Base-by-base conservation (phyloP, 53 echinoderm and acorn worm species). In the Paracentrotus lividus region DNA sequence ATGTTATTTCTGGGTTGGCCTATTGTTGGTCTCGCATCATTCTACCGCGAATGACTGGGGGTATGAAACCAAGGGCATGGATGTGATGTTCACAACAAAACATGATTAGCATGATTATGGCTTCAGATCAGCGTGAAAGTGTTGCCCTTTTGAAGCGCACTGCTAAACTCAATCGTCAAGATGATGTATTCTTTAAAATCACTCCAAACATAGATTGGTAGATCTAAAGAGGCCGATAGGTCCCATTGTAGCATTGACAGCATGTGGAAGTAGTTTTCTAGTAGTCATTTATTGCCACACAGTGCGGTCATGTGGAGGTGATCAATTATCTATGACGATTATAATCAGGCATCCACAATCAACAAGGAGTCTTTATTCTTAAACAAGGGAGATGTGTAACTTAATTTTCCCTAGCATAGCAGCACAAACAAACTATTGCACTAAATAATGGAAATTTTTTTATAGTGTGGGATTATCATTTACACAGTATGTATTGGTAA, bases 21-120 rank as follows among this genome's bases (percentile, higher is more conserved):
- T 54, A 54, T 18, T 54, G 54, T 1, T 18, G 54, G 18, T 54
- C 14, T 15, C 54, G 13, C 54, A 1, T 6, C 14, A 54, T 61
- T 60, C 26, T 27, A 24, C 24, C 26, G 61, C 26, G 61, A 61
- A 7, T 24, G 5, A 61, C 29, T 24, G n/a, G 24, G 40, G 21
- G 18, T 20, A 16, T n/a, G 42, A 47, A 81, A n/a, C 81, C 81
- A 81, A 81, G 81, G 81, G 47, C 81, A 49, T 8, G 81, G 24
- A 81, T 26, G 47, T 26, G 47, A 81, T 45, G 44, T n/a, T 81
- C 81, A 44, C 81, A 45, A 27, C 47, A 81, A 81, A 47, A 81
- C 81, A 81, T 81, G 44, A 81, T 81, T 81, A 81, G 81, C n/a
- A 81, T 81, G 81, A 81, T 81, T n/a, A 81, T 3, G 24, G 47